These are phyloP conservation scores for Spheniscus humboldti DNA, from an alignment of 2,797 vertebrate species.

Conservation along the genomic window DNA sequence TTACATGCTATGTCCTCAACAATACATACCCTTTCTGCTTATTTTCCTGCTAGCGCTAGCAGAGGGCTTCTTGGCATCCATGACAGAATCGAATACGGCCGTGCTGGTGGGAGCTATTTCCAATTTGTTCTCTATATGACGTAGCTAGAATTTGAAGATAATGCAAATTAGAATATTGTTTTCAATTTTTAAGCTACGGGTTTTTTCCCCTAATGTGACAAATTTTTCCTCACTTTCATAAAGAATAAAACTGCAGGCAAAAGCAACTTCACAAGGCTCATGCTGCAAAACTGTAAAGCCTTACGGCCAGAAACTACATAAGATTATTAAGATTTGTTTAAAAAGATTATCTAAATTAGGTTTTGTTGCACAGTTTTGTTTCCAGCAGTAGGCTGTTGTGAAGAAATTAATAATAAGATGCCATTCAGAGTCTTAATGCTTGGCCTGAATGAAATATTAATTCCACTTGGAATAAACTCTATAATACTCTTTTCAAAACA, in stretches of 20 bases:
- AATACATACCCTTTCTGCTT: conserved; percentile 80
- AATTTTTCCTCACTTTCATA: neutral
- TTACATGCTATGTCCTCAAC: neutral
- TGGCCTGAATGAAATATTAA: conserved; percentile 1
- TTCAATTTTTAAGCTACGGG: neutral
- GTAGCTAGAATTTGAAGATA: conserved; percentile 77
- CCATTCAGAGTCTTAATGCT: neutral
- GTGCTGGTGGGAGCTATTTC: conserved; percentile 84
- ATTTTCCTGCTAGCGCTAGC: conserved; percentile 74
- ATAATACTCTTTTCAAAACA: neutral
- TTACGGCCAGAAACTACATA: neutral
- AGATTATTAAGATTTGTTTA: neutral
- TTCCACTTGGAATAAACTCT: neutral
- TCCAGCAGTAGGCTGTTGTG: neutral
- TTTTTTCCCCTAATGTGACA: rapidly evolving
- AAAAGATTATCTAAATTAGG: neutral
- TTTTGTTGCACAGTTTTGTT: neutral
- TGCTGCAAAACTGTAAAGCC: neutral
- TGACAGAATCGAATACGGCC: conserved; percentile 81
- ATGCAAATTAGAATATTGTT: neutral
- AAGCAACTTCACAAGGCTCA: neutral
- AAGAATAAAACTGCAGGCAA: neutral
- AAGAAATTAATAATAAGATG: neutral
- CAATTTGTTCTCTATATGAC: conserved; percentile 91
- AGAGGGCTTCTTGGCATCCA: conserved; percentile 84